phyloP scores from a whole-genome alignment of 2,888 invertebrate species.

The Eupeodes latifasciatus region DNA sequence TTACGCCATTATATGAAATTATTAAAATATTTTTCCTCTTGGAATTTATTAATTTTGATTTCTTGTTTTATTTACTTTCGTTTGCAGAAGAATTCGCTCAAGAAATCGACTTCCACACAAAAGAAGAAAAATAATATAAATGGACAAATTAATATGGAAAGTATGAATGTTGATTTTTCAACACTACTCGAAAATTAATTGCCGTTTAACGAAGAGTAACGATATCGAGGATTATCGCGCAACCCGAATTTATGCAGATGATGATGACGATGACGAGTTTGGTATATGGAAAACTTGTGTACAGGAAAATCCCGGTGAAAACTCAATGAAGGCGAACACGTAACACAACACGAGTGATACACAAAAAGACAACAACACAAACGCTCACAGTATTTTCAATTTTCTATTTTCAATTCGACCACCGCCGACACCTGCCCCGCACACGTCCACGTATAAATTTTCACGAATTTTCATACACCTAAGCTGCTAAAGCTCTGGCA shows the following conservation, averaged over 20 bases:
- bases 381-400: conserved; percentile 69
- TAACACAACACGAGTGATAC: conserved; percentile 66
- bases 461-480: conserved; percentile 52
- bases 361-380: conserved; percentile 73
- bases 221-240: conserved; percentile 21
- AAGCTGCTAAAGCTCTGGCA: conserved; percentile 22
- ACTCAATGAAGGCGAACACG: conserved; percentile 65
- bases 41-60: conserved; percentile 41
- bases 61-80: conserved; percentile 64
- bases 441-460: conserved; percentile 75
- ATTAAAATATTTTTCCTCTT: conserved; percentile 51
- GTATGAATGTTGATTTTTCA: conserved; percentile 18
- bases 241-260: conserved; percentile 22
- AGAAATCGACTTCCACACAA: conserved; percentile 13
- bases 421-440: conserved; percentile 74
- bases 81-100: conserved; percentile 39
- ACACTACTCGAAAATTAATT: conserved; percentile 12
- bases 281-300: conserved; percentile 4
- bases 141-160: conserved; percentile 4
- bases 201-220: conserved; percentile 1
- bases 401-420: conserved; percentile 59
- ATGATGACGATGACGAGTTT: not conserved
- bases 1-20: conserved; percentile 64
- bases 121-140: conserved; percentile 5
- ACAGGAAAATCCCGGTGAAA: conserved; percentile 61